Evolutionary conservation across 1,140 invertebrate genomes (phyloP), one percentile per base, ranked within the genome.

Genomic region (Hyphantria cunea): DNA sequence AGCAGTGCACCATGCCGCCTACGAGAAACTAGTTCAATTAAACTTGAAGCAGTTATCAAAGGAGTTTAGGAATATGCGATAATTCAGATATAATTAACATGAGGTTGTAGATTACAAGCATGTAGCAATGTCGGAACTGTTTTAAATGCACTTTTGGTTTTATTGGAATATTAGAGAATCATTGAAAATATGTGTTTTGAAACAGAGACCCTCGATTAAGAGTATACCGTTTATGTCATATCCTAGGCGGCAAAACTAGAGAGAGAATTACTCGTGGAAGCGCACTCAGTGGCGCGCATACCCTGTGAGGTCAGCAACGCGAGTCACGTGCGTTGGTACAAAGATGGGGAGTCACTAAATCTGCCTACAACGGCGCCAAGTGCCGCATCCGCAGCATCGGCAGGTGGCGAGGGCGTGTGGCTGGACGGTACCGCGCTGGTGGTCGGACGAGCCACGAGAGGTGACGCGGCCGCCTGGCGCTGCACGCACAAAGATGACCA

Each of bases 301-400:
- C 61, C 68, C 0, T 91, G 90, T 41, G 85, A 87, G 45, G 76
- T 91, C 7, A 68, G 55, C 62, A 85, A 91, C 66, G 71, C 81
- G 44, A 85, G 83, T 34, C 71, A 83, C 12, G 47, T 89, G 12
- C 76, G 76, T 8, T 91, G 88, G 88, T 90, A 84, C 54, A 88
- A 86, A 51, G 88, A 90, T 53, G 82, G 78, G 15, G 83, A 86
- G 79, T 81, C 84, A 15, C 25, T 37, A 62, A 59, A 37, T 14
- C 41, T 11, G 10, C 48, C 41, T 8, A 7, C 5, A 11, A 12
- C 15, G 8, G 47, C 45, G 8, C 14, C 54, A 32, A 10, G 9
- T 6, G 66, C 15, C 7, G 69, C 59, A 3, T 39, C 37, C 2
- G 37, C 37, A 10, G 17, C 17, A 5, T 25, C 17, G 1, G 73